These are phyloP conservation scores for Sminthurinus aureus DNA, from an alignment of 2,888 invertebrate genomes.

Conservation along the genomic window DNA sequence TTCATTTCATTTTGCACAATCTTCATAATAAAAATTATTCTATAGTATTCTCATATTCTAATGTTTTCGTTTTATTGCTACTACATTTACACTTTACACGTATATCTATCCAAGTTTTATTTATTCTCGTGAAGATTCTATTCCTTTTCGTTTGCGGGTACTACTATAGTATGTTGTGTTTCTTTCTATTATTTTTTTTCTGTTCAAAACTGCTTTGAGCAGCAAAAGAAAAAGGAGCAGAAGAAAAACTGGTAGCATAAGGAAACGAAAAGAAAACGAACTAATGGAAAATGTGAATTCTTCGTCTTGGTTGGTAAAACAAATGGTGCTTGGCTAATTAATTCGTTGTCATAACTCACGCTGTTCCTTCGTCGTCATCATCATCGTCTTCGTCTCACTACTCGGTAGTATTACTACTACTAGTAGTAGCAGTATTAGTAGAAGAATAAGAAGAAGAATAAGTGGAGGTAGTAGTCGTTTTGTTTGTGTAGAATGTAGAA, in stretches of 20 bases:
- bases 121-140: constrained; percentile 10
- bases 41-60: too few species aligned
- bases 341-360: constrained; percentile 39
- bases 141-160: not conserved
- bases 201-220: not conserved
- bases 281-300: constrained; percentile 31
- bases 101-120: not conserved
- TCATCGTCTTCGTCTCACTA: not conserved
- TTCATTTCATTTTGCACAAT: too few species aligned
- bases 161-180: not conserved
- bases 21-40: too few species aligned
- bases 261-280: constrained; percentile 18
- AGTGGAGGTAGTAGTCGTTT: too few species aligned
- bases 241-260: not conserved
- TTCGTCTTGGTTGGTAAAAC: constrained; percentile 24
- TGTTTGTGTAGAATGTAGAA: not conserved
- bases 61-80: not conserved
- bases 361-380: constrained; percentile 13
- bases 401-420: not conserved
- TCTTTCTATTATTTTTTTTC: constrained; percentile 11
- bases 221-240: not conserved
- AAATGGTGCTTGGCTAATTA: constrained; percentile 40
- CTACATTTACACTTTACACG: not conserved
- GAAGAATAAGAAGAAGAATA: too few species aligned
- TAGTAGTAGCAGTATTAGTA: too few species aligned